Percentiles rank a stretch among this genome's conserved stretches.
Conservation (phyloP, 2,113 vertebrate genomes). For the Oryzias javanicus region DNA sequence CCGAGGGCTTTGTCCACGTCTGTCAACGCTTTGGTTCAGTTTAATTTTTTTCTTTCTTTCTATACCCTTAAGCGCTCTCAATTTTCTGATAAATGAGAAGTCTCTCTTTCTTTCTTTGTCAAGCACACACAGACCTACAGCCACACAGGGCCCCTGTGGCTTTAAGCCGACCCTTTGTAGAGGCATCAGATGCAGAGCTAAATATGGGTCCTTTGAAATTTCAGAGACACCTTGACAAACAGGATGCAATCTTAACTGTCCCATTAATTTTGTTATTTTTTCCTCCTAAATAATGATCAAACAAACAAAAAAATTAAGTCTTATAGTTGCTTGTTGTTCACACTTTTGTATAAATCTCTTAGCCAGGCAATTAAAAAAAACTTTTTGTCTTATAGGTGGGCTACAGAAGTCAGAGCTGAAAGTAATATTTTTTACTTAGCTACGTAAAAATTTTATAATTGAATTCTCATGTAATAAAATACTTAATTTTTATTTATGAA, state of each 20-base stretch:
- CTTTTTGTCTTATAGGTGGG: no score
- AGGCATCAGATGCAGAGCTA: conserved; percentile 68
- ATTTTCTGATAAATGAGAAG: conserved; percentile 50
- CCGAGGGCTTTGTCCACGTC: conserved; percentile 28
- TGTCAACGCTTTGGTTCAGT: conserved; percentile 28
- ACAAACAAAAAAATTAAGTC: no score
- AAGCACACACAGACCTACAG: conserved; percentile 16
- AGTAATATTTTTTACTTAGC: no score
- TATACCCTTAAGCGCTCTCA: conserved; percentile 44
- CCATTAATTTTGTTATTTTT: background rate
- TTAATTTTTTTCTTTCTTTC: conserved; percentile 26
- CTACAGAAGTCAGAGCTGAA: no score
- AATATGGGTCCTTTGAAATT: conserved; percentile 64
- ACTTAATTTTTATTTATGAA: no score
- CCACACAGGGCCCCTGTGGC: conserved; percentile 34
- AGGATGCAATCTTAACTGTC: no score
- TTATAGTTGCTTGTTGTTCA: no score
- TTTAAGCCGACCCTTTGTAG: conserved; percentile 52
- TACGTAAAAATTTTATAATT: no score
- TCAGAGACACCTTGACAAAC: conserved; percentile 19
- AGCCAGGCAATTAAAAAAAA: no score
- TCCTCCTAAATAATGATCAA: background rate
- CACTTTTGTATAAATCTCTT: no score
- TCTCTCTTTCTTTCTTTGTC: conserved; percentile 1
- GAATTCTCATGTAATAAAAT: no score